phyloP scores from a whole-genome alignment of 2,888 invertebrate species.

The Synanthedon tipuliformis region DNA sequence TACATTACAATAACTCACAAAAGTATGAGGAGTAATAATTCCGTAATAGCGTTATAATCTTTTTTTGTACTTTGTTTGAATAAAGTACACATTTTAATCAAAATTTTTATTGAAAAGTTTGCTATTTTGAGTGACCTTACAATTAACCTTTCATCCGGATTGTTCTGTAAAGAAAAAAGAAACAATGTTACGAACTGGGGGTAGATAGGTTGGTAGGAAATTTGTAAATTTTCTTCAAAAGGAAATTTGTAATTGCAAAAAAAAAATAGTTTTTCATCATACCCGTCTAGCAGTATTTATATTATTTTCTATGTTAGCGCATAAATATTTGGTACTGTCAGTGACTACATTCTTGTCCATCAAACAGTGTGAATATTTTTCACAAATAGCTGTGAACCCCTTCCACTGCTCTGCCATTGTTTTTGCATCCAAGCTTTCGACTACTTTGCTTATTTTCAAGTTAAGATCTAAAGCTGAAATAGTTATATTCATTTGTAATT shows the following conservation, averaged over 20 bases:
- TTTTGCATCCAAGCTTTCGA: constrained; percentile 60
- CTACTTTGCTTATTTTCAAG: constrained; percentile 53
- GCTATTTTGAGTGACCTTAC: constrained; percentile 57
- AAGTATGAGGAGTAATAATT: constrained; percentile 28
- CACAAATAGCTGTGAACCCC: constrained; percentile 49
- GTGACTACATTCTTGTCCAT: constrained; percentile 31
- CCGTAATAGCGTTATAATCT: constrained; percentile 25
- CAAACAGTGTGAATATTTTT: constrained; percentile 47
- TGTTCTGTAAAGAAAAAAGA: constrained; percentile 26
- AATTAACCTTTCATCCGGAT: constrained; percentile 41
- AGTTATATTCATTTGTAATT: too few relatives aligned
- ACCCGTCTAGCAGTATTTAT: constrained; percentile 19
- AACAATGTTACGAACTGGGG: too few relatives aligned
- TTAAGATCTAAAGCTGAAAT: constrained; percentile 57
- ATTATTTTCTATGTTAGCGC: constrained; percentile 30
- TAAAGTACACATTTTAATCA: constrained; percentile 45
- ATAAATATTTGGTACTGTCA: constrained; percentile 31
- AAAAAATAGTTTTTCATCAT: background rate
- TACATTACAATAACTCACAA: constrained; percentile 28
- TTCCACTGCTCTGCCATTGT: constrained; percentile 71
- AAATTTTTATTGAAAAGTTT: constrained; percentile 60
- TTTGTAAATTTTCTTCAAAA: too few relatives aligned
- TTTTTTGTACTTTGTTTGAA: constrained; percentile 29
- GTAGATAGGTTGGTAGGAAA: too few relatives aligned
- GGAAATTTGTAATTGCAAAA: too few relatives aligned